A percentile compares a stretch with the other conserved stretches of the same genome.
These are phyloP conservation scores for Epinephelus moara DNA, from an alignment of 2,113 vertebrate species.

Conservation along the genomic window DNA sequence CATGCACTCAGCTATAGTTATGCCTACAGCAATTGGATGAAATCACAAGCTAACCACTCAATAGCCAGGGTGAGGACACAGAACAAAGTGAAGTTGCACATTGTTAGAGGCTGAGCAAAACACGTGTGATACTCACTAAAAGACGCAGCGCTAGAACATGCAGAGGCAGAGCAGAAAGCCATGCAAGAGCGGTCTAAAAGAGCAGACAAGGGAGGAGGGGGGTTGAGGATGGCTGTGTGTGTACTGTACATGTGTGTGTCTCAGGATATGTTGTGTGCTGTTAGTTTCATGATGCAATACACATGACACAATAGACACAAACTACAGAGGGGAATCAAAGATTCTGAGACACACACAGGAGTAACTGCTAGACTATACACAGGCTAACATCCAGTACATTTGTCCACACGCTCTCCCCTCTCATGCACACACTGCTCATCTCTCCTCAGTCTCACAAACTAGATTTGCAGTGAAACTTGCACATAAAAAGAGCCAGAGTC, in stretches of 20 bases:
- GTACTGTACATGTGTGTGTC: slow-evolving; percentile 73
- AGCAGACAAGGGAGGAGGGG: slow-evolving; percentile 49
- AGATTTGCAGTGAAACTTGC: slow-evolving; percentile 38
- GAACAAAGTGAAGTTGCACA: slow-evolving; percentile 17
- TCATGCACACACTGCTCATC: slow-evolving; percentile 52
- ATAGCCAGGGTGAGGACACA: slow-evolving; percentile 8
- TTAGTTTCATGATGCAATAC: slow-evolving; percentile 57
- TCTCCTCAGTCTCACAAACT: slow-evolving; percentile 47
- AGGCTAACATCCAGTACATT: slow-evolving; percentile 41
- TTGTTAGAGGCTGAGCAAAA: slow-evolving; percentile 36
- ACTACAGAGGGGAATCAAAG: slow-evolving; percentile 39
- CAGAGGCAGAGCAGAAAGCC: slow-evolving; percentile 59
- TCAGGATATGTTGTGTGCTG: slow-evolving; percentile 70
- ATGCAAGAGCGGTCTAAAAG: slow-evolving; percentile 61
- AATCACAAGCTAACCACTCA: slow-evolving; percentile 36
- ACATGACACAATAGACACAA: slow-evolving; percentile 47
- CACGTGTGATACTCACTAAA: slow-evolving; percentile 45
- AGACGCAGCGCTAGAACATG: slow-evolving; percentile 61
- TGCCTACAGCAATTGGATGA: slow-evolving; percentile 3
- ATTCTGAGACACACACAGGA: slow-evolving; percentile 78
- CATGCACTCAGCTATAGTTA: slow-evolving; percentile 37
- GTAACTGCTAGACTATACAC: slow-evolving; percentile 27
- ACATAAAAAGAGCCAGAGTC: slow-evolving; percentile 38
- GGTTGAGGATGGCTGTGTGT: slow-evolving; percentile 63
- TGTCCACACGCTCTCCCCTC: slow-evolving; percentile 23